A percentile compares a stretch with the other conserved stretches of the same genome.
Evolutionary conservation across 2,113 vertebrate species (phyloP).

Genomic region (Connochaetes taurinus): DNA sequence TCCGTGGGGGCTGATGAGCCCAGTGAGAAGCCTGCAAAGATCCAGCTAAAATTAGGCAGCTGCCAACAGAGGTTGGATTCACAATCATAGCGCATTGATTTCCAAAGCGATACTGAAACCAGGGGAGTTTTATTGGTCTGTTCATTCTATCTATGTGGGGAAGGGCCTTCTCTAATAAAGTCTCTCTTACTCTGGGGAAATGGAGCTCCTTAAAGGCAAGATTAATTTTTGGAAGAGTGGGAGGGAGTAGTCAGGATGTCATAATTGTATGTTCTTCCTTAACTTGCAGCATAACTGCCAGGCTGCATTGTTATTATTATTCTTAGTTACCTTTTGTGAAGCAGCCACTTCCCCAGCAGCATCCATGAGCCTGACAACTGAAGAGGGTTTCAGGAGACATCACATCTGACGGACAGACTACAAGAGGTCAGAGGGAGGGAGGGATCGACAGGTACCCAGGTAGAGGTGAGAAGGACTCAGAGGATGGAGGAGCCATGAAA

Average conservation of each 20-base stretch:
- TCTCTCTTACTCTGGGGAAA: neutral
- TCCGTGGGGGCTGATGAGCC: accelerated
- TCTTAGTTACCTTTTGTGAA: neutral
- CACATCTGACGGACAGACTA: neutral
- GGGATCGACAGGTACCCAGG: neutral
- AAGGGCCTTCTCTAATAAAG: neutral
- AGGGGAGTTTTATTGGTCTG: neutral
- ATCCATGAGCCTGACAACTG: neutral
- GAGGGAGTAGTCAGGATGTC: neutral
- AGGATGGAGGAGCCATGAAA: neutral
- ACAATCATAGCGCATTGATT: slow-evolving; percentile 60
- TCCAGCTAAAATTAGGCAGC: slow-evolving; percentile 10
- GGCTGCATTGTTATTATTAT: accelerated
- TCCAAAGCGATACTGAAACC: slow-evolving; percentile 37
- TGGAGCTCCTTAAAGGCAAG: neutral
- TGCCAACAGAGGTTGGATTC: slow-evolving; percentile 52
- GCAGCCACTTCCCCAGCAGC: too few species aligned
- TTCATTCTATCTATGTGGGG: neutral
- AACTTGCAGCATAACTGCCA: neutral
- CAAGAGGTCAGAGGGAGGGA: neutral
- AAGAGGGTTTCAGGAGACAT: neutral
- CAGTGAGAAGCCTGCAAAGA: slow-evolving; percentile 7
- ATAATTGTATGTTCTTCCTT: neutral
- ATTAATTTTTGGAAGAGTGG: neutral
- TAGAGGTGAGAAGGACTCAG: neutral